Conservation (phyloP, 2,113 vertebrate species). For the Solea senegalensis region DNA sequence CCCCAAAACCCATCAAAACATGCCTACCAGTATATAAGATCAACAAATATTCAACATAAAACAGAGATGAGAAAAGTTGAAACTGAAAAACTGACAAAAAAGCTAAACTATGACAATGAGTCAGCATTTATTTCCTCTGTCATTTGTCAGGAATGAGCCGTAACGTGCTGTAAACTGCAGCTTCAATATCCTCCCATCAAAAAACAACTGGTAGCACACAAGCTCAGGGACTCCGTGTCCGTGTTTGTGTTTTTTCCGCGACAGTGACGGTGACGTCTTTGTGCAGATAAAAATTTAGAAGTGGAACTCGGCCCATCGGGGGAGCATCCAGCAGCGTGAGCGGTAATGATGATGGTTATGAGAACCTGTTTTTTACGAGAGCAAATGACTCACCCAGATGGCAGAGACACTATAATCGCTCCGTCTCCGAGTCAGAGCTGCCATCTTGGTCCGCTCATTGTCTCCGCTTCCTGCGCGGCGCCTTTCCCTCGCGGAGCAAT, state of each 20-base stretch:
- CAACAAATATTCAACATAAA: too few relatives aligned
- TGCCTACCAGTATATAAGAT: too few relatives aligned
- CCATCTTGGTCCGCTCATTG: constrained; percentile 53
- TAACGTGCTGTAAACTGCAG: constrained; percentile 8
- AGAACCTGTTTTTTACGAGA: constrained; percentile 27
- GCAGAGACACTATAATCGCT: constrained; percentile 55
- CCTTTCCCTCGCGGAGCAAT: constrained; percentile 44
- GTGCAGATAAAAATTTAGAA: constrained; percentile 27
- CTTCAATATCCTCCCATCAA: constrained; percentile 13
- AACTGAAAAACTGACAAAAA: too few relatives aligned
- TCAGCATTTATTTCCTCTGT: neutral
- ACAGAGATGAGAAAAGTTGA: too few relatives aligned
- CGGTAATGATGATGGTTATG: constrained; percentile 60
- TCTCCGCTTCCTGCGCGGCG: constrained; percentile 39
- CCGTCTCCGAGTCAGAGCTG: constrained; percentile 53
- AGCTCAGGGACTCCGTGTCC: neutral
- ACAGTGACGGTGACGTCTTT: constrained; percentile 1
- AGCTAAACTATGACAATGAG: too few relatives aligned
- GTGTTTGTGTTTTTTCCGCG: constrained; percentile 12
- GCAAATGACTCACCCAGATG: constrained; percentile 70
- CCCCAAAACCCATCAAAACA: too few relatives aligned
- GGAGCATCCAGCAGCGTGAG: constrained; percentile 37
- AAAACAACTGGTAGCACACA: constrained; percentile 2
- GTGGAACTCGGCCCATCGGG: constrained; percentile 23
- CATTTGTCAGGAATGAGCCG: constrained; percentile 35